Evolutionary conservation across 2,888 invertebrate genomes (phyloP), one percentile per base, ranked within the genome.

Genomic region (Pediacus dermestoides): DNA sequence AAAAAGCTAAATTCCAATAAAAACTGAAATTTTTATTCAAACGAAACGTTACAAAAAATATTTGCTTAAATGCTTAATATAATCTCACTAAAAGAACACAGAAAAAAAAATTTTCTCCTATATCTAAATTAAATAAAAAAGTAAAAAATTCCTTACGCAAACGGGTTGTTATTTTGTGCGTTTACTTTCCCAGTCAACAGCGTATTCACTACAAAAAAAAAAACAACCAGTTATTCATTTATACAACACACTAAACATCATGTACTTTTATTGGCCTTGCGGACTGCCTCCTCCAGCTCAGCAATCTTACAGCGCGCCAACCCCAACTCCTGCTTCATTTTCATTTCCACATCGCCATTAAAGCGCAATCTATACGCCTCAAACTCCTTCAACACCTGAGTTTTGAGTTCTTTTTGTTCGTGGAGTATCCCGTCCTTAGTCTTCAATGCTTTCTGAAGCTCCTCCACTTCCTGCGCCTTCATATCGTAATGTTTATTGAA

Each of bases 401-500:
- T 54, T 6, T 52, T 37, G 27, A 55, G 48, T 2, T 31, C 30
- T 16, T 49, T 53, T 41, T 63, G 60, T 6, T 58, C 58, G 15
- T 52, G 51, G 3, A 64, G 49, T 3, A 52, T 37, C 30, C 50
- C 46, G 2, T 66, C 65, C 44, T 61, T 61, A 6, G 39, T 39
- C 2, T 16, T 16, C 1, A 53, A 11, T 11, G 7, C 21, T 12
- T 37, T 27, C 16, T 47, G 41, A 2, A 53, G 30, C 36, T 52
- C 45, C 4, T 51, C 48, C 4, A 52, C 27, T 52, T 54, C 4
- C 12, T 26, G 8, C 15, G 2, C 8, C n/a, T 12, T 27, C n/a
- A 39, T 37, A 49, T 68, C 68, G 30, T 61, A 66, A 33, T 64
- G 64, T 26, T 61, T 61, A 47, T 66, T 68, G 44, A 67, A 68